Evolutionary conservation across 2,797 vertebrate species (phyloP).

Genomic region (Gastrophryne carolinensis): DNA sequence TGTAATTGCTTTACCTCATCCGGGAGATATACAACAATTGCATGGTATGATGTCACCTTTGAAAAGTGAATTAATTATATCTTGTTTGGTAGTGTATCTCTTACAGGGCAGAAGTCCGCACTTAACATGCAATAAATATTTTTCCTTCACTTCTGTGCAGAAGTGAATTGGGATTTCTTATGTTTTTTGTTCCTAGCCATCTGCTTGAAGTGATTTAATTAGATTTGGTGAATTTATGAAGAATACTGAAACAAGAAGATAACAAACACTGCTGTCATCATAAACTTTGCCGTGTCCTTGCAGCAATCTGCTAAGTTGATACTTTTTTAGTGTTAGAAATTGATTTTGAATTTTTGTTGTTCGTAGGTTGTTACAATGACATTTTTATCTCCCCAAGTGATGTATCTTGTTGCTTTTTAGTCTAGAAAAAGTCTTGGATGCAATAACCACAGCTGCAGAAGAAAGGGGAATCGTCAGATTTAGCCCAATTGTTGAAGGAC

Average conservation of each 20-base stretch:
- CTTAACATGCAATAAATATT: conserved; percentile 52
- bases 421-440: conserved; percentile 95
- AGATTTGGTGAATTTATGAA: conserved; percentile 53
- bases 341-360: conserved; percentile 47
- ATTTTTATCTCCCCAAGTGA: conserved; percentile 40
- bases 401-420: conserved; percentile 66
- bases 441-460: conserved; percentile 87
- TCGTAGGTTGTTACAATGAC: conserved; percentile 38
- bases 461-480: conserved; percentile 82
- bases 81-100: conserved; percentile 48
- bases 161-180: conserved; percentile 52
- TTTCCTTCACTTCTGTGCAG: conserved; percentile 40
- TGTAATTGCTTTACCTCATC: conserved; percentile 42
- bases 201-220: conserved; percentile 53
- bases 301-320: conserved; percentile 50
- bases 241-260: conserved; percentile 49
- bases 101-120: conserved; percentile 50
- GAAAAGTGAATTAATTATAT: conserved; percentile 47
- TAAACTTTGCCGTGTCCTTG: conserved; percentile 50
- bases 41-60: conserved; percentile 44
- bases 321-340: conserved; percentile 51
- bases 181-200: conserved; percentile 50
- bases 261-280: conserved; percentile 51
- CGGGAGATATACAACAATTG: conserved; percentile 34
- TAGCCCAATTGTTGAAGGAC: conserved; percentile 88